phyloP scores from a whole-genome alignment of 2,888 invertebrate genomes.

The Chloroclystis v-ata region DNA sequence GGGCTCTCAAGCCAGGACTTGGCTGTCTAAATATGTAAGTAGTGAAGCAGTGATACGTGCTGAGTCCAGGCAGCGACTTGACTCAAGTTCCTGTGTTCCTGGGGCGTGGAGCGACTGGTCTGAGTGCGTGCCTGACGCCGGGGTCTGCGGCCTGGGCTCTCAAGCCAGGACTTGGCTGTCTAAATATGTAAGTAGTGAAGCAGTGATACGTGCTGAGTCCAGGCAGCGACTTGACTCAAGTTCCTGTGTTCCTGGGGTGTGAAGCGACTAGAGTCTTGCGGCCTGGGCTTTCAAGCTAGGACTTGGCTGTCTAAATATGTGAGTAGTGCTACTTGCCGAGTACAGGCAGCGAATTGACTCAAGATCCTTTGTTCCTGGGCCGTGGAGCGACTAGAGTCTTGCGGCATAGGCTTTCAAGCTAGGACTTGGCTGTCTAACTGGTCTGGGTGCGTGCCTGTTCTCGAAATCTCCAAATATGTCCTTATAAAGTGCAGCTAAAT shows the following conservation, averaged over 20 bases:
- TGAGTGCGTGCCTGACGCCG: slow-evolving; percentile 41
- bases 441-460: too few species aligned
- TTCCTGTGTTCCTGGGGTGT: slow-evolving; percentile 31
- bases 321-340: slow-evolving; percentile 22
- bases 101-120: slow-evolving; percentile 58
- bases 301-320: slow-evolving; percentile 15
- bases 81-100: slow-evolving; percentile 3
- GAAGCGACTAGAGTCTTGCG: slow-evolving; percentile 58
- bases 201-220: slow-evolving; percentile 29
- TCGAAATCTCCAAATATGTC: too few species aligned
- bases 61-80: slow-evolving; percentile 34
- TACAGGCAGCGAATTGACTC: slow-evolving; percentile 26
- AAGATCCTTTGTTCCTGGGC: slow-evolving; percentile 21
- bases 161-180: slow-evolving; percentile 35
- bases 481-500: too few species aligned
- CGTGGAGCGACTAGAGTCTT: slow-evolving; percentile 56
- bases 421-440: slow-evolving; percentile 27
- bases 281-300: slow-evolving; percentile 45
- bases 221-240: slow-evolving; percentile 20
- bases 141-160: slow-evolving; percentile 49
- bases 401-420: slow-evolving; percentile 49
- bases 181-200: not conserved
- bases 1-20: slow-evolving; percentile 43
- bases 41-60: not conserved
- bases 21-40: slow-evolving; percentile 7